These are phyloP conservation scores for Pristionchus mayeri DNA, from an alignment of 2,888 invertebrate genomes.

Conservation along the genomic window DNA sequence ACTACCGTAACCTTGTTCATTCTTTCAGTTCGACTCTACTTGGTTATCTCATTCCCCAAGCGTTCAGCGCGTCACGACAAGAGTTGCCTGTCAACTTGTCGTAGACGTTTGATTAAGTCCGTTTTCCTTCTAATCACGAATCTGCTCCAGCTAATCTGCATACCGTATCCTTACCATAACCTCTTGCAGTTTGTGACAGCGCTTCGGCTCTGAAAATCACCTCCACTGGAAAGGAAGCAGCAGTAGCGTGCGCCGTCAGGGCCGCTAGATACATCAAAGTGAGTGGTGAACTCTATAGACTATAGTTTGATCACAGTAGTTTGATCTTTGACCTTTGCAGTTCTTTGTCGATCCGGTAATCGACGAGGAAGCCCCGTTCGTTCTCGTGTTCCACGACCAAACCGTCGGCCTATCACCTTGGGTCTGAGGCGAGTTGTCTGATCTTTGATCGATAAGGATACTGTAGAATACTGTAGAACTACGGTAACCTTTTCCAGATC, in stretches of 20 bases:
- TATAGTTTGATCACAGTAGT: not conserved
- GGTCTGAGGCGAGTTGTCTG: slow-evolving; percentile 24
- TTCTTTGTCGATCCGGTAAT: slow-evolving; percentile 39
- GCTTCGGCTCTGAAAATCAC: slow-evolving; percentile 47
- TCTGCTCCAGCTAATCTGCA: not conserved
- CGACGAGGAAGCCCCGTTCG: slow-evolving; percentile 46
- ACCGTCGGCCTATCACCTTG: slow-evolving; percentile 47
- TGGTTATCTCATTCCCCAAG: slow-evolving; percentile 3
- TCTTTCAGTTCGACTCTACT: slow-evolving; percentile 18
- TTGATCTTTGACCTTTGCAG: slow-evolving; percentile 48
- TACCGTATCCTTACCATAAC: not conserved
- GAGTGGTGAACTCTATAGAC: not conserved
- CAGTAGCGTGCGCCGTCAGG: slow-evolving; percentile 45
- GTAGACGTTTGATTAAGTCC: slow-evolving; percentile 47
- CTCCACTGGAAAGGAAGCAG: slow-evolving; percentile 47
- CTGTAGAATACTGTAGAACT: not conserved
- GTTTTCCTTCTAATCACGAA: not conserved
- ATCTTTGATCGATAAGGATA: not conserved
- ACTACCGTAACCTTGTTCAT: slow-evolving; percentile 27
- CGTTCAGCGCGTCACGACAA: slow-evolving; percentile 46
- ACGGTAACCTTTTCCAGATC: not conserved
- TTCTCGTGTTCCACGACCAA: slow-evolving; percentile 37
- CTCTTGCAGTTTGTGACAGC: slow-evolving; percentile 42
- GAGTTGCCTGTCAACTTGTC: slow-evolving; percentile 50
- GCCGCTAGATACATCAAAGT: slow-evolving; percentile 40